Conservation (phyloP, 2,113 vertebrate genomes). For the Oryzias curvinotus region DNA sequence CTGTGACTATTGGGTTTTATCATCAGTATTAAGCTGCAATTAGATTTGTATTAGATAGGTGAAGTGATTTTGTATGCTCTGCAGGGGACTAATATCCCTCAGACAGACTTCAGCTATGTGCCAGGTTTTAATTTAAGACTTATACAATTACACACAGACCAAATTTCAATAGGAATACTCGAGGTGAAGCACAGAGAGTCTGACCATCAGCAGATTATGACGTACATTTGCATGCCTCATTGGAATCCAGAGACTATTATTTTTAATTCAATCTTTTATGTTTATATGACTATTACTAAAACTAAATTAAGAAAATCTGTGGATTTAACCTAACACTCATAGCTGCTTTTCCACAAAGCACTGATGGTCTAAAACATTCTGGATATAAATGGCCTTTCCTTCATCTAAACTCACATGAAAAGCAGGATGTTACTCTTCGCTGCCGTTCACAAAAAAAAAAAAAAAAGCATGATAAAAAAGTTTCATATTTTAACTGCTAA, state of each 20-base stretch:
- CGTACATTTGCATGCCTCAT: neutral
- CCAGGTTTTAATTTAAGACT: constrained; percentile 10
- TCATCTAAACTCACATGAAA: too few species aligned
- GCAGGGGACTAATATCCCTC: constrained; percentile 30
- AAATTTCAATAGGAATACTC: constrained; percentile 9
- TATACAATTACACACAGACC: constrained; percentile 12
- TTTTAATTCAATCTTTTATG: neutral
- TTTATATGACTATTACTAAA: neutral
- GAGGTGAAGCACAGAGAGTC: constrained; percentile 5
- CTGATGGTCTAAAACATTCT: too few species aligned
- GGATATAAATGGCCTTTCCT: too few species aligned
- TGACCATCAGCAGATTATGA: constrained; percentile 5
- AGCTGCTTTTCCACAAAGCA: too few species aligned
- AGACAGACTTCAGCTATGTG: constrained; percentile 18
- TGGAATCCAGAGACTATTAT: neutral
- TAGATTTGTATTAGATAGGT: constrained; percentile 58
- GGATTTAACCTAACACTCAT: neutral
- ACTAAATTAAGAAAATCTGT: neutral
- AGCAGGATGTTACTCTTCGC: too few species aligned
- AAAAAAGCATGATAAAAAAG: too few species aligned
- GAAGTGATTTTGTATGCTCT: constrained; percentile 45
- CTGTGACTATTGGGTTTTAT: constrained; percentile 45
- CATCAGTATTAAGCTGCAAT: constrained; percentile 33
- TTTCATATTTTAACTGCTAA: too few species aligned
- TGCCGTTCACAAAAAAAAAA: too few species aligned